Evolutionary conservation across 2,113 vertebrate species (phyloP), one percentile per base, ranked within the genome.

Genomic region (Pluvianellus socialis): DNA sequence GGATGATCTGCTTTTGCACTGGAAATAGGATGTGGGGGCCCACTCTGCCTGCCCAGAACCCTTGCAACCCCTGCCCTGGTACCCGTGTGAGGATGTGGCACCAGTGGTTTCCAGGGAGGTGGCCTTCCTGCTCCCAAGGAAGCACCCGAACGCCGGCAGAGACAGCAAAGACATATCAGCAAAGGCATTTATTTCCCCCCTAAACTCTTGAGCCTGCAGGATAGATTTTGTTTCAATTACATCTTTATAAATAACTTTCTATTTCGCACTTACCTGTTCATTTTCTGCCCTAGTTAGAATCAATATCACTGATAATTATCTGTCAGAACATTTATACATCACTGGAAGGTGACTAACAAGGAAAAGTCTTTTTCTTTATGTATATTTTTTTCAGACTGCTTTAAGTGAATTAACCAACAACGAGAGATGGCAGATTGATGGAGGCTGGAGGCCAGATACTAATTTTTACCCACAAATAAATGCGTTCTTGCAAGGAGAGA

Each of bases 251-350:
- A 93, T 84, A 96, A 91, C 80, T 84, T 83, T 68, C 72, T 86
- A 23, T 93, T 94, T 92, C 9, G 3, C 33, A 58, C 35, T 88
- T 83, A 88, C 91, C 94, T 94, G 74, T 91, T 92, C 38, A 32
- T 96, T 96, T 94, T 84, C 86, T 96, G 67, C 62, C 72, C 87
- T 93, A 79, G 49, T 70, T 92, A 84, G 79, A 95, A 94, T 96
- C 91, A 86, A 75, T 94, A 95, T 72, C 86, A 75, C 62, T 1
- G 26, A 74, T 92, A 94, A 97, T 90, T 91, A 90, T 92, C 82
- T 91, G 79, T 91, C 88, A 92, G 80, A 71, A 67, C 6, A 0
- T 89, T 96, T 68, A 66, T 74, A 85, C 63, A 87, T 93, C 91
- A 79, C 55, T 83, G 44, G 24, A 93, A 90, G 38, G 38, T 86